phyloP scores from a whole-genome alignment of 2,113 vertebrate species.

The Felis chaus region DNA sequence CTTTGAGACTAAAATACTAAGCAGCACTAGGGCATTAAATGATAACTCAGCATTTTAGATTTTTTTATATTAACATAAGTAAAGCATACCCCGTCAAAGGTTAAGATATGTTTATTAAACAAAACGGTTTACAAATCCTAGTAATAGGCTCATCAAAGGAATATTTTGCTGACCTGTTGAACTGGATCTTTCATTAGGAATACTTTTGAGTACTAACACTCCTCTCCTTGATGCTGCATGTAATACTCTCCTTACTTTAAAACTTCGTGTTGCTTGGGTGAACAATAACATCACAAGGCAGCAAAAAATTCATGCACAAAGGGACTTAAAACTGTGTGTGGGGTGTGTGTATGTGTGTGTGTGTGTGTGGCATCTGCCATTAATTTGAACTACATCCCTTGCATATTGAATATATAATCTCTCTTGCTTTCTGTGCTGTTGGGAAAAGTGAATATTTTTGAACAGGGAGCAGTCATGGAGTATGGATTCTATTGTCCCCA shows the following conservation, averaged over 20 bases:
- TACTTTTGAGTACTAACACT: not conserved
- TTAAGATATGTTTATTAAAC: not conserved
- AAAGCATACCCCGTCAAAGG: not conserved
- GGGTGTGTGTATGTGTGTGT: not conserved
- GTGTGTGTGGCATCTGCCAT: not conserved
- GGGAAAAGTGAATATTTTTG: not conserved
- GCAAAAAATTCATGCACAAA: not conserved
- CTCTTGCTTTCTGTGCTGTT: not conserved
- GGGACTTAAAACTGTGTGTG: not conserved
- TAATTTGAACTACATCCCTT: not conserved
- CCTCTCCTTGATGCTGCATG: not conserved
- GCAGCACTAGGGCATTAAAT: not conserved
- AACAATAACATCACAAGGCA: not conserved
- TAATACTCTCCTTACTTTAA: not conserved
- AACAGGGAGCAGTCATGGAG: not conserved
- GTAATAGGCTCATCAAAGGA: not conserved
- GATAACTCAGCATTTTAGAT: not conserved
- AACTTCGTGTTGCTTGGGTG: not conserved
- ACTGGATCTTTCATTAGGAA: not conserved
- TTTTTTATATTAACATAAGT: not conserved
- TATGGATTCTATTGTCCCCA: not conserved
- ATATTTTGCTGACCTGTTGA: not conserved
- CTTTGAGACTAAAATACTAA: not conserved
- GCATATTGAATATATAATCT: not conserved
- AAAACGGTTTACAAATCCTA: not conserved